Evolutionary conservation across 2,888 invertebrate genomes (phyloP).

Genomic region (Hypercompe scribonia): DNA sequence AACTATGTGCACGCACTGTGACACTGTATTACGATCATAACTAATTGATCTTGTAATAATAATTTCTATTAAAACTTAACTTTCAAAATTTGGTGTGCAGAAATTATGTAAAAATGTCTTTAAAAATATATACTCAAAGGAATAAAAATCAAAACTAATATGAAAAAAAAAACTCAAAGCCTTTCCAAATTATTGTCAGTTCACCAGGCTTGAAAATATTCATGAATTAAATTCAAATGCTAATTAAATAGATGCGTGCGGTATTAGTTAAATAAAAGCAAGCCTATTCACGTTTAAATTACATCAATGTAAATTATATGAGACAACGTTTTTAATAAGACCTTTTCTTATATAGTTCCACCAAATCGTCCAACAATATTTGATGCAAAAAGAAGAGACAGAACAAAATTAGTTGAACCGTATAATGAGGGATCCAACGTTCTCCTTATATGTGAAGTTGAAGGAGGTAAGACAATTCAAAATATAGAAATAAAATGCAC

Average conservation of each 20-base stretch:
- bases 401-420: slow-evolving; percentile 91
- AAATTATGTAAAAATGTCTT: not conserved
- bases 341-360: slow-evolving; percentile 88
- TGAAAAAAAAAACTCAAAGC: not conserved
- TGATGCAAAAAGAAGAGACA: slow-evolving; percentile 92
- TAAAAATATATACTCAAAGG: not conserved
- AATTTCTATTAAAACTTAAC: too few species aligned
- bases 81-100: too few species aligned
- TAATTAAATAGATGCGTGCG: not conserved
- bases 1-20: too few species aligned
- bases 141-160: not conserved
- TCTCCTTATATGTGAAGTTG: slow-evolving; percentile 93
- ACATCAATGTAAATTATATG: not conserved
- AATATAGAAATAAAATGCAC: not conserved
- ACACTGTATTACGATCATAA: too few species aligned
- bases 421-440: slow-evolving; percentile 95
- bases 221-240: not conserved
- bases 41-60: too few species aligned
- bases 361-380: slow-evolving; percentile 93
- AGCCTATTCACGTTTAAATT: not conserved
- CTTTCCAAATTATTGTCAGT: not conserved
- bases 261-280: not conserved
- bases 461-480: slow-evolving; percentile 88
- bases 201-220: not conserved
- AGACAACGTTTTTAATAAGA: not conserved